Conservation (phyloP, 2,797 vertebrate species). For the Apogon talboti region DNA sequence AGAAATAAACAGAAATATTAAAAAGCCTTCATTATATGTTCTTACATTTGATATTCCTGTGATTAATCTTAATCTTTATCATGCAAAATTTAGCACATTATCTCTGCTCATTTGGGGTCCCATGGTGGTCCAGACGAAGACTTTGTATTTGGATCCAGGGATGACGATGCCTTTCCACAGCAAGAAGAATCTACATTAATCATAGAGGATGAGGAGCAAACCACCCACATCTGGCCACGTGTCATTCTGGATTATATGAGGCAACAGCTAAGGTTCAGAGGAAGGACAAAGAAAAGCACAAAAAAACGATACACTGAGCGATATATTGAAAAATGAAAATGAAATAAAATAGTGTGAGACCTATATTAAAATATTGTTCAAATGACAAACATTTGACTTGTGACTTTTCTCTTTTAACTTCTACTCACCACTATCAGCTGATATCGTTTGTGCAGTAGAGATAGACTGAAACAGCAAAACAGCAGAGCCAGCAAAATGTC, state of each 20-base stretch:
- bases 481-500: no score
- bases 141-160: constrained; percentile 38
- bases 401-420: not conserved
- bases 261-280: constrained; percentile 70
- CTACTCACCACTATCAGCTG: not conserved
- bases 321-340: constrained; percentile 28
- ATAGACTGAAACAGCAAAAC: not conserved
- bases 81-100: not conserved
- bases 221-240: constrained; percentile 56
- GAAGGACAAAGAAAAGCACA: constrained; percentile 70
- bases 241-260: constrained; percentile 67
- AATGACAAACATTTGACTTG: not conserved
- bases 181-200: constrained; percentile 42
- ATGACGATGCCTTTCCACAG: constrained; percentile 17
- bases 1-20: no score
- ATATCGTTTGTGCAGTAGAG: no score
- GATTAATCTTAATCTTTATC: not conserved
- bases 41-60: not conserved
- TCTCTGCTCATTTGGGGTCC: constrained; percentile 24
- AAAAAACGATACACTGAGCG: constrained; percentile 17
- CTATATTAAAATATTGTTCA: constrained; percentile 48
- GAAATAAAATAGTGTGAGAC: not conserved
- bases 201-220: constrained; percentile 31
- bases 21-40: not conserved
- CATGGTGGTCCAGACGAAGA: not conserved